Evolutionary conservation across 2,113 vertebrate species (phyloP), one percentile per base, ranked within the genome.

Genomic region (Chroicocephalus ridibundus): DNA sequence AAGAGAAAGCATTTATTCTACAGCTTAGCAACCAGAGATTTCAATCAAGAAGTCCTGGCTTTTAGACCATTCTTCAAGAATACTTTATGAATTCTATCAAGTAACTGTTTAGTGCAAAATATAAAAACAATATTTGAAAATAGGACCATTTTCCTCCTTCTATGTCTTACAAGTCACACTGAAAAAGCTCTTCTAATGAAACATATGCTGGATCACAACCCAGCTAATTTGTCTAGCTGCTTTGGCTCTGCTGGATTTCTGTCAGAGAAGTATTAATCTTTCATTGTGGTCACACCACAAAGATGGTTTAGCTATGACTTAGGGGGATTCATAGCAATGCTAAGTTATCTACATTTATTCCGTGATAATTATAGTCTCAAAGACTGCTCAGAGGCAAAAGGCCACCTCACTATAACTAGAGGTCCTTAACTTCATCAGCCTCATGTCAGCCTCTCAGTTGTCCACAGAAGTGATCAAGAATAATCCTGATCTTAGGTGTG

Each of bases 201-300:
- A 65, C 7, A 51, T 60, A 47, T 3, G 10, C 6, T 85, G 57
- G 42, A 84, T 91, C 38, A 75, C 42, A 86, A 87, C 34, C 16
- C 40, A 90, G n/a, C 9, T 88, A 64, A 90, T 88, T 70, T 88
- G 8, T 81, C 78, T 66, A 77, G 46, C 34, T 79, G 26, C 42
- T 95, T 94, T 95, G 82, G 32, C n/a, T 92, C 36, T 87, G 40
- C 6, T 66, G 69, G 11, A 58, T 83, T 95, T 83, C 68, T 88
- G 49, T 82, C 79, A 88, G 79, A 77, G 49, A 88, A 42, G 34
- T 57, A 71, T 94, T 90, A 80, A 62, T 54, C 31, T 80, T 61
- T 57, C 58, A 70, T 58, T 77, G 76, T 86, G 64, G 68, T 88
- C 55, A 81, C 20, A 92, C 57, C 32, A 84, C 49, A 83, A 44